Evolutionary conservation across 2,113 vertebrate genomes (phyloP), one percentile per base, ranked within the genome.

Genomic region (Speoplatyrhinus poulsoni): DNA sequence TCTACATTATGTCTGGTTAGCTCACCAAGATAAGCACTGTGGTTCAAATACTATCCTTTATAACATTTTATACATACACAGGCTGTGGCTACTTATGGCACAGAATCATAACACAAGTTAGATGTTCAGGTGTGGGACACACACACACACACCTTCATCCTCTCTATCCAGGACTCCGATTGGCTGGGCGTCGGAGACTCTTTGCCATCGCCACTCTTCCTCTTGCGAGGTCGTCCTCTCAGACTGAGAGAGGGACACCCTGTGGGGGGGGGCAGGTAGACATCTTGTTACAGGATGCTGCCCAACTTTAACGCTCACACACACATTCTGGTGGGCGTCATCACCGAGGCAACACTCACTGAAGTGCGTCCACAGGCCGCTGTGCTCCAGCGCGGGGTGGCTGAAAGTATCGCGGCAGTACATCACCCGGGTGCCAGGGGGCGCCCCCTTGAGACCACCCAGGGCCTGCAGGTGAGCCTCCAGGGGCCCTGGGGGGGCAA

Each of bases 371-470:
- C 90, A 87, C 77, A 93, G 86, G 76, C 84, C 67, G 60, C 66
- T 92, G 84, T 13, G 88, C 66, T 91, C 91, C 69, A 94, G 84
- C 10, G 88, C 89, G 3, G 93, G 93, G 76, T 94, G 93, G 81
- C 78, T 90, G 84, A 94, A 93, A 4, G 90, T 93, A 77, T 94
- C 93, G 60, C 93, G 86, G 85, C 93, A 94, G 88, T 90, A 94
- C 73, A 94, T 76, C 19, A 94, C 77, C 3, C 87, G 80, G 52
- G 83, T 88, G 87, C 64, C 79, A 61, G 87, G 69, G 19, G 71
- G 67, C 15, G 80, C 50, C 68, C 75, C 80, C 57, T 78, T 85
- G n/a, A 94, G 53, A 6, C 82, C 92, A 0, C 92, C 92, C 65
- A 94, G 85, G 1, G 93, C 93, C 84, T 93, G 65, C 62, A 94